Percentiles rank a stretch among this genome's conserved stretches.
Evolutionary conservation across 2,888 invertebrate species (phyloP).

Genomic region (Rhamphomyia laevipes): DNA sequence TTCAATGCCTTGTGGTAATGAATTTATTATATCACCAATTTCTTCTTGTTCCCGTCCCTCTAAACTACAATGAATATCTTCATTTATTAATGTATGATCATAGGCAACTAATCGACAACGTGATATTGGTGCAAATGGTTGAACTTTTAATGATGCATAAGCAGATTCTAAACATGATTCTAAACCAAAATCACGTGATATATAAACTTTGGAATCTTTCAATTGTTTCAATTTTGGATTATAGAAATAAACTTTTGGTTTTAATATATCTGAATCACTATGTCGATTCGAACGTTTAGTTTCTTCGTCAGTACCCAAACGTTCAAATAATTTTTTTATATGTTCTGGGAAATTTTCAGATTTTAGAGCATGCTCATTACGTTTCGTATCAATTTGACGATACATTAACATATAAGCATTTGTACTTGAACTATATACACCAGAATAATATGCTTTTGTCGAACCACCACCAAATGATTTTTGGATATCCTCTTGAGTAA

Average conservation of each 20-base stretch:
- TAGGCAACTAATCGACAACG: slow-evolving; percentile 62
- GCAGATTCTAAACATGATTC: slow-evolving; percentile 47
- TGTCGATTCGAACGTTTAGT: slow-evolving; percentile 37
- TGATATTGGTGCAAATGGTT: slow-evolving; percentile 45
- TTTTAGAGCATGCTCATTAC: slow-evolving; percentile 52
- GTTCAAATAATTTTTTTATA: slow-evolving; percentile 50
- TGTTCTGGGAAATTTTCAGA: slow-evolving; percentile 63
- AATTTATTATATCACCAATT: slow-evolving; percentile 29
- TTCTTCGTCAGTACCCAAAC: slow-evolving; percentile 52
- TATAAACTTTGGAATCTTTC: slow-evolving; percentile 43
- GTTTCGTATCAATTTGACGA: slow-evolving; percentile 54
- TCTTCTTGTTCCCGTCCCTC: slow-evolving; percentile 45
- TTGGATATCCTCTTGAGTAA: slow-evolving; percentile 67
- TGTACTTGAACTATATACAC: slow-evolving; percentile 66
- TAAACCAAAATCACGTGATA: slow-evolving; percentile 48
- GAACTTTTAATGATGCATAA: slow-evolving; percentile 46
- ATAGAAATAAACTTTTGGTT: slow-evolving; percentile 50
- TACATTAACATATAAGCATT: slow-evolving; percentile 91
- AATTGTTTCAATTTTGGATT: slow-evolving; percentile 46
- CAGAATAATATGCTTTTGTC: slow-evolving; percentile 55
- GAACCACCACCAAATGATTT: slow-evolving; percentile 77
- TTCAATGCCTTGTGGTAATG: slow-evolving; percentile 38
- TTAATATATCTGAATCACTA: slow-evolving; percentile 49
- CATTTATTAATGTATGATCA: slow-evolving; percentile 43
- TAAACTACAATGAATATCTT: slow-evolving; percentile 55